These are phyloP conservation scores for Catamblyrhynchus diadema DNA, from an alignment of 2,797 vertebrate species.

Conservation along the genomic window DNA sequence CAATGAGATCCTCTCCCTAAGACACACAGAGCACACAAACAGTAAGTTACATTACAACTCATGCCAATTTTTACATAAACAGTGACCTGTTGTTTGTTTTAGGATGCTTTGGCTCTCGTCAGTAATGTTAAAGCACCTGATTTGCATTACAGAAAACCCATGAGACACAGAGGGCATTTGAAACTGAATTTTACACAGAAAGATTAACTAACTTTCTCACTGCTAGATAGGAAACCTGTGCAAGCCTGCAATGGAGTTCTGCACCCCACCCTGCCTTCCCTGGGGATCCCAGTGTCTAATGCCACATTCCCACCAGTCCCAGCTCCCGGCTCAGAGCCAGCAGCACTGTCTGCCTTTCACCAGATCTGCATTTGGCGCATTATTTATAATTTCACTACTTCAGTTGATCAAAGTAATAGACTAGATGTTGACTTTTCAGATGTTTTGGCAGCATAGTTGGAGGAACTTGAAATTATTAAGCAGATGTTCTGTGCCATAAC, in stretches of 20 bases:
- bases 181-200: background rate
- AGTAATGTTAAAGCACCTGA: background rate
- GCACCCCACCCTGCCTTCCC: background rate
- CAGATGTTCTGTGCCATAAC: slow-evolving; percentile 61
- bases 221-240: background rate
- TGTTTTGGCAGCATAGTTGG: slow-evolving; percentile 28
- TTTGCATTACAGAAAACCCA: background rate
- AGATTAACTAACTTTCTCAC: background rate
- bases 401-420: slow-evolving; percentile 11
- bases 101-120: background rate
- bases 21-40: background rate
- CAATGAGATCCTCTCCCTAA: rapidly evolving
- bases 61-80: background rate
- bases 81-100: background rate
- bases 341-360: background rate
- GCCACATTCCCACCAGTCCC: rapidly evolving
- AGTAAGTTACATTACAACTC: background rate
- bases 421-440: slow-evolving; percentile 16
- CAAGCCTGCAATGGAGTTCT: background rate
- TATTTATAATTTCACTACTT: background rate
- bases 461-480: slow-evolving; percentile 63
- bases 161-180: background rate
- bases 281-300: background rate
- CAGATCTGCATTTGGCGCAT: background rate
- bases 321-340: background rate